A percentile compares a stretch with the other conserved stretches of the same genome.
These are phyloP conservation scores for Neopipo cinnamomea DNA, from an alignment of 2,113 vertebrate genomes.

Conservation along the genomic window DNA sequence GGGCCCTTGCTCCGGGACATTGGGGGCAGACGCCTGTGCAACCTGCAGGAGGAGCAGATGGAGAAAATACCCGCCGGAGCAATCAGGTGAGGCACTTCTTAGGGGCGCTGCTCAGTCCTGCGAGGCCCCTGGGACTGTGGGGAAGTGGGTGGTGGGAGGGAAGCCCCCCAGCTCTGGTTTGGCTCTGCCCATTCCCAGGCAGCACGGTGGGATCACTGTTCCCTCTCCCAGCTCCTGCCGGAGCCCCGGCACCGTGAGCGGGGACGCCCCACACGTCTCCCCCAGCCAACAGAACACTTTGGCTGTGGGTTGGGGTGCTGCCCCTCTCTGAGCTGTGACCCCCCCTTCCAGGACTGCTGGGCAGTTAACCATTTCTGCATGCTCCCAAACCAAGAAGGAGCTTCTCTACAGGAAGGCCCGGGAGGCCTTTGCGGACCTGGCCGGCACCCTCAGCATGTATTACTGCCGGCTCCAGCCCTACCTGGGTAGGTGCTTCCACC, in stretches of 20 bases:
- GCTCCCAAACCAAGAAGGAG: conserved; percentile 66
- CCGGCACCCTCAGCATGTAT: not conserved
- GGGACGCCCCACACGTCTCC: accelerated
- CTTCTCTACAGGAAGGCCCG: conserved; percentile 59
- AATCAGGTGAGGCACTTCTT: not conserved
- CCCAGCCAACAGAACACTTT: accelerated
- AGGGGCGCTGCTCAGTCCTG: not conserved
- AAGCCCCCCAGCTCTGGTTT: accelerated
- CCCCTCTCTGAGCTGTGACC: not conserved
- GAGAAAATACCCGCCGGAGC: not conserved
- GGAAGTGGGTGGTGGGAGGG: not conserved
- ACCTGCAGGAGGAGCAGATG: conserved; percentile 58
- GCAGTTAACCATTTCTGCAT: conserved; percentile 42
- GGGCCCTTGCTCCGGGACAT: conserved; percentile 44
- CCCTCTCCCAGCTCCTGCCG: not conserved
- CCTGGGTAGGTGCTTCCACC: conserved; percentile 58
- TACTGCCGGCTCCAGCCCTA: conserved; percentile 58
- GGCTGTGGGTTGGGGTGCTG: not conserved
- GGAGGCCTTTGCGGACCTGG: conserved; percentile 44
- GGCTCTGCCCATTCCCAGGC: not conserved
- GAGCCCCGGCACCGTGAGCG: accelerated
- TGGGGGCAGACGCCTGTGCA: conserved; percentile 36
- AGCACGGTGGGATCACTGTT: accelerated
- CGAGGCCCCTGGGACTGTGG: accelerated
- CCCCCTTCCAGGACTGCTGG: conserved; percentile 41